These are phyloP conservation scores for Sycophila texana DNA, from an alignment of 2,888 invertebrate genomes.

Conservation along the genomic window DNA sequence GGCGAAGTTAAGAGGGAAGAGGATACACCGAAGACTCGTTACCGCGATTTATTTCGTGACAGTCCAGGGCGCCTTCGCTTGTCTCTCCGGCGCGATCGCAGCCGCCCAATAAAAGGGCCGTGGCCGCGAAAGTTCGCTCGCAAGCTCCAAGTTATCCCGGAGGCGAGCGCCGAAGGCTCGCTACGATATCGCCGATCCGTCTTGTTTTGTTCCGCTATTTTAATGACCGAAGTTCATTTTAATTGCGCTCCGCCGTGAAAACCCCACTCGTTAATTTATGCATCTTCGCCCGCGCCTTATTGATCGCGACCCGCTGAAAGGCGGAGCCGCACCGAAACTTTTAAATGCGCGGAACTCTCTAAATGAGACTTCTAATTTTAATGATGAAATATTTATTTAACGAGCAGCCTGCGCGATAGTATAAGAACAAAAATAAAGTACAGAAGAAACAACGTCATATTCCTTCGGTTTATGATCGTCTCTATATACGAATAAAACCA, in stretches of 20 bases:
- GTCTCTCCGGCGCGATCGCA: no score
- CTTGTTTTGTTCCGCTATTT: conserved; percentile 12
- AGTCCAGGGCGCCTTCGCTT: conserved; percentile 1
- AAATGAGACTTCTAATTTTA: no score
- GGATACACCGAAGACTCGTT: neutral
- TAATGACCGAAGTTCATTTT: conserved; percentile 20
- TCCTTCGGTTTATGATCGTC: no score
- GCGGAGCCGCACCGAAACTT: no score
- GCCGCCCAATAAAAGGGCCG: conserved; percentile 35
- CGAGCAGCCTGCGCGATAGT: no score
- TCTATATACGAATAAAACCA: no score
- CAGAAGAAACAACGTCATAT: no score
- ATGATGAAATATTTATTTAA: no score
- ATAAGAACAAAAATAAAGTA: no score
- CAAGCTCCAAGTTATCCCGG: conserved; percentile 22
- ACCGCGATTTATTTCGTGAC: conserved; percentile 35
- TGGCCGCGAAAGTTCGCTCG: conserved; percentile 30
- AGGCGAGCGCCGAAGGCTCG: neutral
- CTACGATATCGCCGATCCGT: conserved; percentile 21
- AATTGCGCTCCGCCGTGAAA: conserved; percentile 6
- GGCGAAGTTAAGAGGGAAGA: no score
- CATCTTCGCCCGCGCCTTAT: neutral
- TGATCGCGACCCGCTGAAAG: no score
- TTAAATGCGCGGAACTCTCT: no score
- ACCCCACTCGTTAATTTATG: conserved; percentile 6